Evolutionary conservation across 2,113 vertebrate species (phyloP), one percentile per base, ranked within the genome.

Genomic region (Nyctibius bracteatus): DNA sequence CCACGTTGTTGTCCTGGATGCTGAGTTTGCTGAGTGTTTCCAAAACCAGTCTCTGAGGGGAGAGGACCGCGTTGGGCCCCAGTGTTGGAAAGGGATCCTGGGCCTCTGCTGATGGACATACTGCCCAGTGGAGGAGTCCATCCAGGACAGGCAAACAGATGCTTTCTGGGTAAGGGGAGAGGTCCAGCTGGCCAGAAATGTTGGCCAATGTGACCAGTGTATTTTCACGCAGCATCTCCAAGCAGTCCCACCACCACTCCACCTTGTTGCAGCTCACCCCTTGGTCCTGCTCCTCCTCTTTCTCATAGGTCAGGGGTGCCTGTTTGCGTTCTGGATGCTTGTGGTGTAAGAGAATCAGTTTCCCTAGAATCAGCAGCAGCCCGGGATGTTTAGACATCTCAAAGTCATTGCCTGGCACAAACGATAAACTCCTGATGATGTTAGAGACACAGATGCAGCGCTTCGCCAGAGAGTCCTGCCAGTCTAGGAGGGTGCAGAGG

Each of bases 171-270:
- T 99, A 99, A 10, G 99, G 96, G 57, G 99, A 99, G 87, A 99
- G 99, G 98, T 99, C 99, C 95, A 99, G 98, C 96, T 99, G 99
- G 92, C 99, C 99, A 75, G 99, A 99, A 98, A 99, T 99, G 97
- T 99, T 99, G 86, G 99, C 99, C 96, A 99, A 97, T 4, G 99
- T 99, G 97, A 99, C 99, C 98, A 99, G 96, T 7, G 99, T 99
- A 94, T 99, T 99, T 97, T 99, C 99, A 87, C 99, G 98, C 94
- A 99, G 98, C 96, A 99, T 98, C 97, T 99, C 99, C 98, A 99
- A 98, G 98, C 99, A 99, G 98, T 99, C 99, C 99, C 99, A 99
- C 99, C 99, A 99, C 99, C 99, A 99, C 96, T 99, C 99, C 46
- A 99, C 99, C 96, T 98, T 99, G 97, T 99, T 99, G 90, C 99